A percentile compares a stretch with the other conserved stretches of the same genome.
Conservation (phyloP, 2,113 vertebrate genomes). For the Eptesicus fuscus region DNA sequence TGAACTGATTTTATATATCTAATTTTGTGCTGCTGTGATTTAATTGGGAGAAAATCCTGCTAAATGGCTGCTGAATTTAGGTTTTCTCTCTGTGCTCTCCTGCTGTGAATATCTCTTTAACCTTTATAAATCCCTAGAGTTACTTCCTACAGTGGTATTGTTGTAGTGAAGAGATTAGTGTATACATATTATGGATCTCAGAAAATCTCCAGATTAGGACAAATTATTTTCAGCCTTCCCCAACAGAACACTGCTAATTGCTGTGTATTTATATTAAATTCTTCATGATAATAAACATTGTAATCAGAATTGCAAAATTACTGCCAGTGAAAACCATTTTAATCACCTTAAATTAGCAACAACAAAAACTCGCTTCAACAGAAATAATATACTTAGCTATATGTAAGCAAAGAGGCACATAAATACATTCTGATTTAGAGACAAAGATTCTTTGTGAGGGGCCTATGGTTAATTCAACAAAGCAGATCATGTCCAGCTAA, state of each 20-base stretch:
- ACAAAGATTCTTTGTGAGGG: not conserved
- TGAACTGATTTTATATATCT: constrained; percentile 11
- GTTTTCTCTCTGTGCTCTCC: not conserved
- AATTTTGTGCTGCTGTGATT: not conserved
- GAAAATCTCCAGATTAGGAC: constrained; percentile 24
- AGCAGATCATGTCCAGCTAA: not conserved
- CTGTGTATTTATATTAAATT: constrained; percentile 47
- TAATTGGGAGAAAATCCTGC: not conserved
- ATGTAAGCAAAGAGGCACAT: not conserved
- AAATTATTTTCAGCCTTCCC: constrained; percentile 39
- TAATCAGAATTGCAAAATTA: constrained; percentile 44
- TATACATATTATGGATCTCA: not conserved
- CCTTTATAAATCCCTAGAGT: not conserved
- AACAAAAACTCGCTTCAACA: not conserved
- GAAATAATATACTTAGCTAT: not conserved
- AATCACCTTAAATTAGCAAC: constrained; percentile 51
- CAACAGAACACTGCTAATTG: constrained; percentile 42
- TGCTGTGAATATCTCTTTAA: not conserved
- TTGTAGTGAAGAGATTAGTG: not conserved
- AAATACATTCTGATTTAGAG: not conserved
- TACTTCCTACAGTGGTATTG: not conserved
- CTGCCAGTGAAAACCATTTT: constrained; percentile 16
- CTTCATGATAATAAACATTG: constrained; percentile 46
- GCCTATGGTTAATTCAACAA: not conserved
- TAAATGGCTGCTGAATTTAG: not conserved